A percentile compares a stretch with the other conserved stretches of the same genome.
These are phyloP conservation scores for Nephrotoma flavescens DNA, from an alignment of 2,888 invertebrate genomes.

Conservation along the genomic window DNA sequence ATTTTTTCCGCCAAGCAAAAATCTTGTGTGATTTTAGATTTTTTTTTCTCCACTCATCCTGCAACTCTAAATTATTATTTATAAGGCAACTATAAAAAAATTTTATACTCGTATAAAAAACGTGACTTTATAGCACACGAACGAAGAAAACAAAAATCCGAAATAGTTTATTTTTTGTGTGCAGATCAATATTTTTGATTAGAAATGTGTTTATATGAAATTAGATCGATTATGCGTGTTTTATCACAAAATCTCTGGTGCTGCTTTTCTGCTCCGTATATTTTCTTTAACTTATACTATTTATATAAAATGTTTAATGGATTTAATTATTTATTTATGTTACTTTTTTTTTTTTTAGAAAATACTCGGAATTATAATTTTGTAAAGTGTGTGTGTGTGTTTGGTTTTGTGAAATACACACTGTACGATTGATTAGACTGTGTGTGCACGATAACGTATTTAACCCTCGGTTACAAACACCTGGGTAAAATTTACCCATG, in stretches of 20 bases:
- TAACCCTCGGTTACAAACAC: accelerated
- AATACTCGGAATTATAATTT: no score
- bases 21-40: not conserved
- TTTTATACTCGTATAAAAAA: not conserved
- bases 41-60: not conserved
- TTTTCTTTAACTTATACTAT: not conserved
- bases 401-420: no score
- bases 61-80: not conserved
- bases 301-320: no score
- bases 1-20: not conserved
- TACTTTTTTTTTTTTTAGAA: no score
- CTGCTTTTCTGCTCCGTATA: not conserved
- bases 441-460: no score
- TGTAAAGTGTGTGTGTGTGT: no score
- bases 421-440: no score
- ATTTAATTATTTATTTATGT: no score
- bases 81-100: not conserved
- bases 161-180: not conserved
- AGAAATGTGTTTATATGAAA: not conserved
- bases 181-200: not conserved
- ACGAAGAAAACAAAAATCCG: not conserved
- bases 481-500: no score
- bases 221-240: not conserved
- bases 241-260: not conserved
- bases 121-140: not conserved